Evolutionary conservation across 2,888 invertebrate species (phyloP).

Genomic region (Watsonalla cultraria): DNA sequence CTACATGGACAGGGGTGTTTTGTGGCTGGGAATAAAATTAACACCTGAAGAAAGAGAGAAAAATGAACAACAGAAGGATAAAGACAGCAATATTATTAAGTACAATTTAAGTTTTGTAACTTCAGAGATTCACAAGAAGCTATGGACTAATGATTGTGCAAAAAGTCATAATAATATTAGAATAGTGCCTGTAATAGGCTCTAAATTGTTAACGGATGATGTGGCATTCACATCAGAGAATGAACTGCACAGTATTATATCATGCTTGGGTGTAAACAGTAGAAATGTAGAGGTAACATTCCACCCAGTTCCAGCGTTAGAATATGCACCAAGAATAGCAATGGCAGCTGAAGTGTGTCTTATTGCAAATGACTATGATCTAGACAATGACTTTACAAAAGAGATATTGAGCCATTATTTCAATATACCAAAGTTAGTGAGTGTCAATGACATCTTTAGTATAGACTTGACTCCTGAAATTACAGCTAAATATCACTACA

Average conservation of each 20-base stretch:
- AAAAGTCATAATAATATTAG: slow-evolving; percentile 41
- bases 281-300: slow-evolving; percentile 47
- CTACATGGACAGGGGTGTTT: slow-evolving; percentile 62
- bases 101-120: slow-evolving; percentile 51
- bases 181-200: slow-evolving; percentile 60
- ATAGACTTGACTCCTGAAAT: slow-evolving; percentile 77
- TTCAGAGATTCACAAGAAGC: slow-evolving; percentile 58
- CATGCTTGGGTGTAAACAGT: slow-evolving; percentile 42
- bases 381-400: slow-evolving; percentile 75
- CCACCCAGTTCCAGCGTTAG: slow-evolving; percentile 55
- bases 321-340: slow-evolving; percentile 63
- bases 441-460: slow-evolving; percentile 81
- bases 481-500: slow-evolving; percentile 58
- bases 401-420: slow-evolving; percentile 83
- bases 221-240: slow-evolving; percentile 50
- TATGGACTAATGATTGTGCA: slow-evolving; percentile 41
- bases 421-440: slow-evolving; percentile 81
- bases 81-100: slow-evolving; percentile 30
- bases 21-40: slow-evolving; percentile 64
- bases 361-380: slow-evolving; percentile 60
- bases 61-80: slow-evolving; percentile 30
- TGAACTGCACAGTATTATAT: slow-evolving; percentile 53
- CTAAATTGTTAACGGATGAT: slow-evolving; percentile 42
- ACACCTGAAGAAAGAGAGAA: slow-evolving; percentile 42
- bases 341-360: slow-evolving; percentile 57